Base-by-base conservation (phyloP, 2,797 vertebrate genomes). In the Coregonus ussuriensis region DNA sequence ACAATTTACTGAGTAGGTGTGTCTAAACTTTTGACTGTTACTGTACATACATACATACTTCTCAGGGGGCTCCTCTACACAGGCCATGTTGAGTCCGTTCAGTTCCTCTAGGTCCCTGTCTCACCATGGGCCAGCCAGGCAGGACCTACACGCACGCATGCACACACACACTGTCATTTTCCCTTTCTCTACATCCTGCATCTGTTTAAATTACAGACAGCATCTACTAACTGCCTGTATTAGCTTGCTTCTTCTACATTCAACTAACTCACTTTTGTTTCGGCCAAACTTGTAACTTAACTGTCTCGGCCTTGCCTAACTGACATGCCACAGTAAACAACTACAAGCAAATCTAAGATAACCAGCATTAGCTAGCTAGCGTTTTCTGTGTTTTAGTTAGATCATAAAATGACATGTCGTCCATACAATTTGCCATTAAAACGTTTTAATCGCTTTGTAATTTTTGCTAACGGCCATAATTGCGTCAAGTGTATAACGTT, bases 41-140 rank as follows among this genome's bases (percentile, higher is more conserved):
- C 25, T 25, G 25, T 25, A 25, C 35, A 13, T 6, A 25, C 35
- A 13, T 6, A 74, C 91, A 88, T 83, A 95, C 94, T 94, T 94
- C 86, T 94, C 94, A 53, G 88, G 84, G 74, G 89, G 88, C 76
- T 94, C 93, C 68, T 91, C 93, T 69, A 78, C 75, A 53, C 83
- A 84, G 41, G 91, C 92, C 91, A 93, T 94, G 9, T 37, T 78
- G 66, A 63, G 69, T 75, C 13, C 73, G 73, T 35, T 86, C 59
- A 65, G 75, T 29, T 81, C 71, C 65, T 35, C 83, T 77, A 1
- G 15, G 71, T 68, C 59, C 59, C 21, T 62, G 59, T n/a, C 35
- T 69, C 33, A 82, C 56, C 88, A 90, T 88, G 84, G 84, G 88
- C 52, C 74, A 83, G 74, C 54, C 75, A 81, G 72, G 74, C 4